Percentiles rank a stretch among this genome's conserved stretches.
Conservation (phyloP, 2,888 invertebrate genomes). For the Hemaris fuciformis region DNA sequence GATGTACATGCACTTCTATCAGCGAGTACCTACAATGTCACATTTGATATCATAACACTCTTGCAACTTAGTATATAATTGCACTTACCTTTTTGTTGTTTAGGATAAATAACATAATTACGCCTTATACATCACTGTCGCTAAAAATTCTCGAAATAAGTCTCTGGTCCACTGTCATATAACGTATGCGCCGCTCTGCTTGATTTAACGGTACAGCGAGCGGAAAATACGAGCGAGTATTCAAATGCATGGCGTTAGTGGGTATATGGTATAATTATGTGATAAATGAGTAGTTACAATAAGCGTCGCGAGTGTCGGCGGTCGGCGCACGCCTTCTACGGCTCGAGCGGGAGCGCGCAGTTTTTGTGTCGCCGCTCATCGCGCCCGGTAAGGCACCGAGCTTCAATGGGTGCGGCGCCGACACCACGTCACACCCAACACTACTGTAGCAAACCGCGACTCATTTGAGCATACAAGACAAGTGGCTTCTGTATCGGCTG, state of each 20-base stretch:
- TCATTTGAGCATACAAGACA: too few relatives aligned
- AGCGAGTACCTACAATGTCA: too few relatives aligned
- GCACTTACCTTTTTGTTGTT: too few relatives aligned
- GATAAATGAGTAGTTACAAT: slow-evolving; percentile 1
- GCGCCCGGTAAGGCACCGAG: neutral
- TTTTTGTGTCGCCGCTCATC: neutral
- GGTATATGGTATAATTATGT: neutral
- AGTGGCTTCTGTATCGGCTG: too few relatives aligned
- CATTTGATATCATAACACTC: too few relatives aligned
- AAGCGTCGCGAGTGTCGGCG: neutral
- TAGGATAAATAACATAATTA: too few relatives aligned
- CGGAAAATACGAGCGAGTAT: neutral
- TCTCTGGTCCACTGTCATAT: neutral
- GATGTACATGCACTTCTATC: too few relatives aligned
- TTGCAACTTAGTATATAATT: too few relatives aligned
- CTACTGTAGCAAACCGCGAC: too few relatives aligned
- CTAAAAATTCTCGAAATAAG: too few relatives aligned
- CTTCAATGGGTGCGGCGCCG: neutral
- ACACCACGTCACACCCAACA: too few relatives aligned
- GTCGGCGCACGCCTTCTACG: neutral
- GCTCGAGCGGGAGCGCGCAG: neutral
- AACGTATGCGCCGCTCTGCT: neutral
- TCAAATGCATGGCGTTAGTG: neutral
- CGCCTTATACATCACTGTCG: too few relatives aligned
- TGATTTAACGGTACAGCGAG: neutral